Evolutionary conservation across 2,888 invertebrate species (phyloP).

Genomic region (Lapara coniferarum): DNA sequence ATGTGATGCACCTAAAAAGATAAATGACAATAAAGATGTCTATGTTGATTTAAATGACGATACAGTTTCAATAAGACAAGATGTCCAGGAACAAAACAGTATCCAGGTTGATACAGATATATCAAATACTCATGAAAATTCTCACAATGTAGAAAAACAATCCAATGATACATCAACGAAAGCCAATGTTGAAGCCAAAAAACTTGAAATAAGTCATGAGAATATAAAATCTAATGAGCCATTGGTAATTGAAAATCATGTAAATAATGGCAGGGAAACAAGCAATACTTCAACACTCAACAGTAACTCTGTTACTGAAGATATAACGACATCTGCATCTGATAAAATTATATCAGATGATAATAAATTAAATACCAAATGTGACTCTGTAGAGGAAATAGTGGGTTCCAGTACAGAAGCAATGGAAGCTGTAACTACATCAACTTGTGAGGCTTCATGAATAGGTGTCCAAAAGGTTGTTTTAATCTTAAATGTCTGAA

Average conservation of each 20-base stretch:
- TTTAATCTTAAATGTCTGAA: too few species aligned
- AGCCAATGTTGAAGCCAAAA: background rate
- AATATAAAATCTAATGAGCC: background rate
- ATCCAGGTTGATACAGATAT: too few species aligned
- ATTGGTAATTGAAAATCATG: background rate
- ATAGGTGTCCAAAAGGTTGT: constrained; percentile 7
- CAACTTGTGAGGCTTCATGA: background rate
- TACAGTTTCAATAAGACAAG: constrained; percentile 51
- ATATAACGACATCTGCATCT: background rate
- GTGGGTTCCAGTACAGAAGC: constrained; percentile 35
- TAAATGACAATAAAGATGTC: constrained; percentile 16
- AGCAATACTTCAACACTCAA: background rate
- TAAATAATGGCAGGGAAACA: background rate
- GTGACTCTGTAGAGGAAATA: background rate
- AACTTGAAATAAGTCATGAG: constrained; percentile 1
- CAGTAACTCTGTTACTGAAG: background rate
- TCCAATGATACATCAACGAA: background rate
- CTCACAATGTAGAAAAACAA: background rate
- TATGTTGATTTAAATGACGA: constrained; percentile 56
- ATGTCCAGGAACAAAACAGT: constrained; percentile 34
- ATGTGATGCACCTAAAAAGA: constrained; percentile 29
- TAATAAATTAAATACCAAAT: background rate
- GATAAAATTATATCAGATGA: background rate
- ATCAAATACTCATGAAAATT: background rate
- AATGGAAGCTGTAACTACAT: constrained; percentile 30